These are phyloP conservation scores for Hydroisotoma schaefferi DNA, from an alignment of 2,888 invertebrate species.

Conservation along the genomic window DNA sequence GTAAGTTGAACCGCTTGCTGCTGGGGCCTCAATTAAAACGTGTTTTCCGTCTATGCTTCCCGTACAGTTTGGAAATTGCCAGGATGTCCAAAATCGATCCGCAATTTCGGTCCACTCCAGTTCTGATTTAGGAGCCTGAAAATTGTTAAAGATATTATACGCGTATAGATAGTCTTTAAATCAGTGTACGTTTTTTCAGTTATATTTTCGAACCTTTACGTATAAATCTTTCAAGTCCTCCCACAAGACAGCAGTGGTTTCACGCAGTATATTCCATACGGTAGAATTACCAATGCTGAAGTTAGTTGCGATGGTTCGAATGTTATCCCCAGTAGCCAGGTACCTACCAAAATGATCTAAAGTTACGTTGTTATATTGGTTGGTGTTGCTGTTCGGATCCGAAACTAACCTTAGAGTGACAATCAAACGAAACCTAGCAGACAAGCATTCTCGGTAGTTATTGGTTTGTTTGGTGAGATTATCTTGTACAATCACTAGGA, in stretches of 20 bases:
- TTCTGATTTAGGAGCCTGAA: background rate
- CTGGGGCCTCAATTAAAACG: slow-evolving; percentile 5
- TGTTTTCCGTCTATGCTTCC: slow-evolving; percentile 23
- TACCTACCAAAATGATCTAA: too few species aligned
- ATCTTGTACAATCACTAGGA: background rate
- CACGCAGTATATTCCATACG: background rate
- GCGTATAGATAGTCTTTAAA: too few species aligned
- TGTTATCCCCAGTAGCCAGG: background rate
- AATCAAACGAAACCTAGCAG: background rate
- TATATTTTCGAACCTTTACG: background rate
- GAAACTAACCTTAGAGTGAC: background rate
- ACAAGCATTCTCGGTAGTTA: background rate
- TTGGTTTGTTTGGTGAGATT: background rate
- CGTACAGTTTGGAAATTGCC: slow-evolving; percentile 17
- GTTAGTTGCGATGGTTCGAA: background rate
- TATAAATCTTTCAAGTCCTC: background rate
- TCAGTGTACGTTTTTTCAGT: too few species aligned
- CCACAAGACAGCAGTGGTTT: background rate
- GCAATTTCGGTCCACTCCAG: slow-evolving; percentile 7
- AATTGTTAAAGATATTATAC: background rate
- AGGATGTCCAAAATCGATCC: background rate
- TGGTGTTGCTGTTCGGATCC: background rate
- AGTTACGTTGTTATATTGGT: too few species aligned
- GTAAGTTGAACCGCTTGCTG: slow-evolving; percentile 4
- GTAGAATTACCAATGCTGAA: background rate